Base-by-base conservation (phyloP, 1,140 invertebrate species). In the Nebria ingens region DNA sequence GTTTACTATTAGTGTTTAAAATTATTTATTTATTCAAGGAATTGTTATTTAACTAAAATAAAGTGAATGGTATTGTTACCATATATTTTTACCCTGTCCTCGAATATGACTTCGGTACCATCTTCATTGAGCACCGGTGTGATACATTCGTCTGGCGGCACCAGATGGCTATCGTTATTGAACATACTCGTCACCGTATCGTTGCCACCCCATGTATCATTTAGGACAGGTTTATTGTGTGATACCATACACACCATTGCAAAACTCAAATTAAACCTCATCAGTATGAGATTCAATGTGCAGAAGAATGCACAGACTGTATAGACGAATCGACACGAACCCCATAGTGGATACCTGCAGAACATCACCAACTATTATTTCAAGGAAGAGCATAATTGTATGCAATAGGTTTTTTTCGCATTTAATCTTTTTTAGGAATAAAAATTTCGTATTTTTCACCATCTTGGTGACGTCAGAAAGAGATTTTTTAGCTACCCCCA, bases 181-280 rank as follows among this genome's bases (percentile, higher is more conserved):
- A 12, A 45, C 25, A 45, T 17, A 12, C 3, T 17, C 6, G 17
- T 9, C 6, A 45, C 40, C 15, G 40, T 45, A 3, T 11, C 17
- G 6, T 45, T 45, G 3, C 17, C 15, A 45, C 17, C 6, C 40
- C 6, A 45, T 45, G 15, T 45, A 45, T 45, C 15, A 45, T 11
- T 17, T 17, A 45, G 17, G 6, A 17, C 15, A 12, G 40, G 15
- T 45, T 45, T 45, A 17, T 17, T 45, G 17, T 45, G 6, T 17
- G 40, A 11, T 11, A 20, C 17, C 50, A 51, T 51, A 22, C 50
- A 51, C 4, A 51, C 50, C 21, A 51, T 21, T 11, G 50, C 50
- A 51, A 51, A 51, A 51, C 50, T 51, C 17, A 51, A 21, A 21
- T 51, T 51, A 51, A 51, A 51, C 21, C 50, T 17, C 50, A 51